Conservation (phyloP, 2,888 invertebrate species). For the Cataglyphis albicans region DNA sequence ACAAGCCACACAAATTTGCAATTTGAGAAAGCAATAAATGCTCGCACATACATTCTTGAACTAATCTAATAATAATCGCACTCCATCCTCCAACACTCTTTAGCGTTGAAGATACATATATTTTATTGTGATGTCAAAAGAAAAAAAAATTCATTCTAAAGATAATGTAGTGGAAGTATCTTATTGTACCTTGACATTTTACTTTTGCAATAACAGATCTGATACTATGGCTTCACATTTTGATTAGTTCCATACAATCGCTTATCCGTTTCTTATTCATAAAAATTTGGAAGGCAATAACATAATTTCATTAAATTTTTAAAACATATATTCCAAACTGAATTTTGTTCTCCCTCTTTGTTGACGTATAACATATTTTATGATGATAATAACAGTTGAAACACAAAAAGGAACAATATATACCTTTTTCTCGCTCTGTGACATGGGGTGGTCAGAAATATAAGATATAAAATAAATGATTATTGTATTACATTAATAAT, state of each 20-base stretch:
- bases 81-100: conserved; percentile 24
- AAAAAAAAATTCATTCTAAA: background rate
- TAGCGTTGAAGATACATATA: conserved; percentile 21
- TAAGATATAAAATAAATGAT: conserved; percentile 46
- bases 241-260: conserved; percentile 21
- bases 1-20: conserved; percentile 65
- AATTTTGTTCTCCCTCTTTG: conserved; percentile 4
- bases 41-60: conserved; percentile 42
- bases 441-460: conserved; percentile 59
- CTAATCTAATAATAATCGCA: conserved; percentile 51
- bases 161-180: conserved; percentile 39
- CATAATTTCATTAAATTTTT: conserved; percentile 50
- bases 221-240: conserved; percentile 5
- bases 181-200: conserved; percentile 14
- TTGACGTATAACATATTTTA: conserved; percentile 40
- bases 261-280: conserved; percentile 12
- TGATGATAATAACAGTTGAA: conserved; percentile 53
- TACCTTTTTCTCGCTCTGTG: conserved; percentile 57
- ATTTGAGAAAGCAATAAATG: conserved; percentile 60
- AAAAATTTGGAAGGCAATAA: conserved; percentile 63
- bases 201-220: background rate
- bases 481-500: conserved; percentile 11
- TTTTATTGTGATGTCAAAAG: conserved; percentile 42
- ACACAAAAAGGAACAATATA: conserved; percentile 66
- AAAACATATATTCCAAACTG: conserved; percentile 29